Base-by-base conservation (phyloP, 2,888 invertebrate species). In the Phoenoteleia sp. region DNA sequence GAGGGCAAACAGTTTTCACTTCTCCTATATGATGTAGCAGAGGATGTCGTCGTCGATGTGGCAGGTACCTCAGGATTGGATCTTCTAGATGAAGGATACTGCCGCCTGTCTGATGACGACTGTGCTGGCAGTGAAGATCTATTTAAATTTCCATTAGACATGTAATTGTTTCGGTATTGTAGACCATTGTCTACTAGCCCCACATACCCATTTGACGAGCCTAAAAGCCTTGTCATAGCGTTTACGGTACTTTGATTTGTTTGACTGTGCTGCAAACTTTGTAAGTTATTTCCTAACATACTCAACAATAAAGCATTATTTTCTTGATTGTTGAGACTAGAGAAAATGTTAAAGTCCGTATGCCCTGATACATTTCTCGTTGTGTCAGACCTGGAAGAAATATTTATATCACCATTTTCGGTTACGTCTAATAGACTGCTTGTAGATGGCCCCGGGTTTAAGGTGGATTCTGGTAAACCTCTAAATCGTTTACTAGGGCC, bases 121-220 rank as follows among this genome's bases (percentile, higher is more conserved):
- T 0, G 91, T 88, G 27, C 91, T 88, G 3, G 83, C 83, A 0
- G 88, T 87, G 0, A 91, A 82, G 58, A 91, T 90, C 79, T 89
- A 86, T 29, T 91, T 90, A 25, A 89, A 86, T 4, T 89, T 89
- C 45, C 81, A 21, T 81, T 81, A 19, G 58, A 7, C 13, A 36
- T 7, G 56, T 75, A 64, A 19, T 19, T 71, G 56, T 45, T 54
- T 15, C 82, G 86, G 91, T 93, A 92, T 74, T 92, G 92, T 0
- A 93, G 87, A 0, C 93, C 93, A 72, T 93, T 93, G 66, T 93
- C 93, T 0, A 93, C 93, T 2, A 93, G 86, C 0, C 92, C 92
- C 1, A 93, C 93, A 4, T 64, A 76, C 36, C 21, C 58, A 39
- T 56, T 81, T 13, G 62, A 15, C 19, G 36, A 39, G 4, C 42